Conservation (phyloP, 2,888 invertebrate species). For the Agrochola lota region DNA sequence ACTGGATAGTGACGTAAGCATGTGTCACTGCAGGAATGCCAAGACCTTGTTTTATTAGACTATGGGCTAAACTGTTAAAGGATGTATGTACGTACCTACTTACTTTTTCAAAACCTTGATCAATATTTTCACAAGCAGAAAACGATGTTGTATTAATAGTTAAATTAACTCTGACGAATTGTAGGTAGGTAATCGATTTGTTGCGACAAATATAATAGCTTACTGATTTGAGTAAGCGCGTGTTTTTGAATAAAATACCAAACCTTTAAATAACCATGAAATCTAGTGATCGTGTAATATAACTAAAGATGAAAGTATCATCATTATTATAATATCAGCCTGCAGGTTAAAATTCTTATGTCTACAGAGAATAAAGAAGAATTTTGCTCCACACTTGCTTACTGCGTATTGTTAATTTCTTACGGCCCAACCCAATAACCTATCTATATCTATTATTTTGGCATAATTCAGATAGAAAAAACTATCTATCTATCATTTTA, state of each 20-base stretch:
- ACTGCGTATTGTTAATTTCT: background rate
- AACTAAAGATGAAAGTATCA: constrained; percentile 16
- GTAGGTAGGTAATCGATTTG: constrained; percentile 36
- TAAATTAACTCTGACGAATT: constrained; percentile 35
- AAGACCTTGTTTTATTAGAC: too few relatives aligned
- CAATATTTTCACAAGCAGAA: background rate
- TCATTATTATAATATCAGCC: background rate
- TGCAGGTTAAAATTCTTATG: background rate
- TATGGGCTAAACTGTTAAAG: too few relatives aligned
- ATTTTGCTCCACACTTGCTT: background rate
- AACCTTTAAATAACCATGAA: constrained; percentile 12
- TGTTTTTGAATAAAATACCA: constrained; percentile 22
- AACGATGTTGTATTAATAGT: background rate
- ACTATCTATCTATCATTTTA: too few relatives aligned
- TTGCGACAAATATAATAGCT: constrained; percentile 9
- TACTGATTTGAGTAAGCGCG: background rate
- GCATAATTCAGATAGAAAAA: too few relatives aligned
- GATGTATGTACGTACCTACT: background rate
- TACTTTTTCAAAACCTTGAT: background rate
- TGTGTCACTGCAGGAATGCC: too few relatives aligned
- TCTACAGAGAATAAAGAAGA: background rate
- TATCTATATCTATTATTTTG: too few relatives aligned
- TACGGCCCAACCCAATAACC: too few relatives aligned
- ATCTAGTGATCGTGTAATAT: constrained; percentile 17
- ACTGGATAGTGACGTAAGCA: too few relatives aligned